These are phyloP conservation scores for Dromococcyx pavoninus DNA, from an alignment of 2,797 vertebrate genomes.

Conservation along the genomic window DNA sequence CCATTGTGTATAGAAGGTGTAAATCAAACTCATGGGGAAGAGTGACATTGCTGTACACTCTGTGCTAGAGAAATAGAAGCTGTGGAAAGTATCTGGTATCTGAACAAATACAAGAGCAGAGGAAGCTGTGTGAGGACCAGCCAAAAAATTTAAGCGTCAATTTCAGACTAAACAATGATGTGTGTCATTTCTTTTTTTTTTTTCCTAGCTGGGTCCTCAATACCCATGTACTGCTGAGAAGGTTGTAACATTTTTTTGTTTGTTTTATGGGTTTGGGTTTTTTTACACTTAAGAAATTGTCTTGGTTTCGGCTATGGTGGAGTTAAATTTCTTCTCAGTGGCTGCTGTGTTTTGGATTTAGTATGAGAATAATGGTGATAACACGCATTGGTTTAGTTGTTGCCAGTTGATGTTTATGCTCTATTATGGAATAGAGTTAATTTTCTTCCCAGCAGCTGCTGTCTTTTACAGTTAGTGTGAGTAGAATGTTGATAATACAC, in stretches of 20 bases:
- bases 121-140: background rate
- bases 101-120: background rate
- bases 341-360: too few species aligned
- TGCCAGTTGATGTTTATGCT: too few species aligned
- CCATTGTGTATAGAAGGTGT: background rate
- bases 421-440: too few species aligned
- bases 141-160: background rate
- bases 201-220: background rate
- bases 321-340: too few species aligned
- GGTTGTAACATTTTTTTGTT: background rate
- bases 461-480: too few species aligned
- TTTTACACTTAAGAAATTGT: background rate
- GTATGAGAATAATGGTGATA: too few species aligned
- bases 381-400: too few species aligned
- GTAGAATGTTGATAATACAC: too few species aligned
- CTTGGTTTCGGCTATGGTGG: too few species aligned
- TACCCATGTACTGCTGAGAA: background rate
- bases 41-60: background rate
- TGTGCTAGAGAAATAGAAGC: background rate
- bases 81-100: background rate
- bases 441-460: too few species aligned
- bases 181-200: background rate
- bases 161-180: conserved; percentile 29
- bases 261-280: background rate
- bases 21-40: background rate